Conservation (phyloP, 2,113 vertebrate genomes). For the Balaeniceps rex region DNA sequence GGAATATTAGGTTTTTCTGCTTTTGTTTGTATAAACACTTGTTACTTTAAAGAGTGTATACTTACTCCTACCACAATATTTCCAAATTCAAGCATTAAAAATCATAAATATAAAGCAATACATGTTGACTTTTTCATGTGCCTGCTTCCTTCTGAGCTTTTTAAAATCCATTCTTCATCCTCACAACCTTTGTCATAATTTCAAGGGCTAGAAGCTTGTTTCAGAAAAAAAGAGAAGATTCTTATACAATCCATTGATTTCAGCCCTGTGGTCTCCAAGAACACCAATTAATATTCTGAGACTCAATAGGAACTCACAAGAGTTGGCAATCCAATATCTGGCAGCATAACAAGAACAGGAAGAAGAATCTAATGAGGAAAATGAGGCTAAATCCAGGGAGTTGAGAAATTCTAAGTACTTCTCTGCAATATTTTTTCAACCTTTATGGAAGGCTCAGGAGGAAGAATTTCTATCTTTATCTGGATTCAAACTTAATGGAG, state of each 20-base stretch:
- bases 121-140: neutral
- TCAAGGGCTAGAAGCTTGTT: neutral
- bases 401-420: neutral
- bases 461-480: neutral
- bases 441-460: neutral
- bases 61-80: neutral
- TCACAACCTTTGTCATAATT: neutral
- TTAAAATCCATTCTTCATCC: neutral
- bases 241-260: neutral
- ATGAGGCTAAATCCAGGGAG: neutral
- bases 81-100: neutral
- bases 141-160: neutral
- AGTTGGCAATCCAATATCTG: neutral
- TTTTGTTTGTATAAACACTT: neutral
- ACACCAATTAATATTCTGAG: neutral
- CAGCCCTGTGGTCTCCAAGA: neutral
- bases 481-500: neutral
- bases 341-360: neutral
- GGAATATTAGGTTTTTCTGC: neutral
- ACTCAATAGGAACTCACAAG: neutral
- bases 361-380: conserved; percentile 1
- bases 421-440: neutral
- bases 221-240: neutral
- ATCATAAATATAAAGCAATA: neutral
- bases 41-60: neutral